These are phyloP conservation scores for Siniperca scherzeri DNA, from an alignment of 2,797 vertebrate species.

Conservation along the genomic window DNA sequence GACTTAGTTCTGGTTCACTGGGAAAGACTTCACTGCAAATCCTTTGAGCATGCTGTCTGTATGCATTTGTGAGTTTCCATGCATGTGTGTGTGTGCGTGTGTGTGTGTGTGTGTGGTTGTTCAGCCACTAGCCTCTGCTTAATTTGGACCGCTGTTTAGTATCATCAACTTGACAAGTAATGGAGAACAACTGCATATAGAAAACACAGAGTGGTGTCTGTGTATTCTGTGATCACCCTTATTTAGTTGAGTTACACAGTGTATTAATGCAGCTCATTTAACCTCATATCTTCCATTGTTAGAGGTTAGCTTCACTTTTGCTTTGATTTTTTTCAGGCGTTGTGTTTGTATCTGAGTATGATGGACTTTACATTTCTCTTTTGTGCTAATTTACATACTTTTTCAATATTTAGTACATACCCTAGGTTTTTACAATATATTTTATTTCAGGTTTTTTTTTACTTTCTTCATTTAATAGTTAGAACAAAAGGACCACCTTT, in stretches of 20 bases:
- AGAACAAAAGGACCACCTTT: neutral
- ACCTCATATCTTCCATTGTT: neutral
- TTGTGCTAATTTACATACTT: neutral
- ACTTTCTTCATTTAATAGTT: neutral
- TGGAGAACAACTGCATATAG: constrained; percentile 12
- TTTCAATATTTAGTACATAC: neutral
- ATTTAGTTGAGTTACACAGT: constrained; percentile 14
- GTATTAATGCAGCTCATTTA: constrained; percentile 9
- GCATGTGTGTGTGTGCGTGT: constrained; percentile 1
- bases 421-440: neutral
- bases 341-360: neutral
- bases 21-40: constrained; percentile 54
- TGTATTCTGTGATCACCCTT: constrained; percentile 36
- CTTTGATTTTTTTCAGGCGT: neutral
- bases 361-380: neutral
- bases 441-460: neutral
- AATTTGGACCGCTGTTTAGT: constrained; percentile 46
- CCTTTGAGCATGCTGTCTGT: constrained; percentile 51
- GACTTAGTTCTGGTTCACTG: constrained; percentile 65
- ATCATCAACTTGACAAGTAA: constrained; percentile 44
- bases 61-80: constrained; percentile 40
- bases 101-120: constrained; percentile 29
- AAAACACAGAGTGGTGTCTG: constrained; percentile 4
- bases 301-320: neutral
- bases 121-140: constrained; percentile 33